Evolutionary conservation across 1,140 invertebrate genomes (phyloP).

Genomic region (Lepidurus packardi): DNA sequence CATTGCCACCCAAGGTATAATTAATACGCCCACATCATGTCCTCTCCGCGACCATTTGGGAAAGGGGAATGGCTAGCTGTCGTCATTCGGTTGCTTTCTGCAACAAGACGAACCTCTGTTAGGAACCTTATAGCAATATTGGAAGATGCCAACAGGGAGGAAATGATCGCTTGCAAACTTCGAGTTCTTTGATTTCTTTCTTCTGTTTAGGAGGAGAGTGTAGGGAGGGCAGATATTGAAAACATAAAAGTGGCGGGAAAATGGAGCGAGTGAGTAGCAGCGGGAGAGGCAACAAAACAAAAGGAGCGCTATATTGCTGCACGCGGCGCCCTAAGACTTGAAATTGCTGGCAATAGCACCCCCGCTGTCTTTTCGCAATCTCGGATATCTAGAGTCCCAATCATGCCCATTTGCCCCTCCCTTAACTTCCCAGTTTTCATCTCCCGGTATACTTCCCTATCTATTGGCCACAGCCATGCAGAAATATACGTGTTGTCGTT

Average conservation of each 20-base stretch:
- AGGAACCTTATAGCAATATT: no score
- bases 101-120: no score
- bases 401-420: neutral
- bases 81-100: no score
- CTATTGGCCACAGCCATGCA: neutral
- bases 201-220: neutral
- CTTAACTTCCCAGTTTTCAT: neutral
- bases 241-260: neutral
- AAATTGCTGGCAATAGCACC: neutral
- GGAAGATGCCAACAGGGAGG: no score
- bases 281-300: neutral
- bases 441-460: neutral
- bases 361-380: slow-evolving; percentile 17
- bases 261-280: slow-evolving; percentile 3
- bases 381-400: neutral
- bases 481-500: neutral
- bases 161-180: no score
- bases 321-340: neutral
- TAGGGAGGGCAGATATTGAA: neutral
- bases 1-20: neutral
- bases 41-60: neutral
- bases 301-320: neutral
- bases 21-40: slow-evolving; percentile 21
- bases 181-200: no score
- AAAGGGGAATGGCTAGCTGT: no score